These are phyloP conservation scores for Anabacerthia variegaticeps DNA, from an alignment of 2,797 vertebrate genomes.

Conservation along the genomic window DNA sequence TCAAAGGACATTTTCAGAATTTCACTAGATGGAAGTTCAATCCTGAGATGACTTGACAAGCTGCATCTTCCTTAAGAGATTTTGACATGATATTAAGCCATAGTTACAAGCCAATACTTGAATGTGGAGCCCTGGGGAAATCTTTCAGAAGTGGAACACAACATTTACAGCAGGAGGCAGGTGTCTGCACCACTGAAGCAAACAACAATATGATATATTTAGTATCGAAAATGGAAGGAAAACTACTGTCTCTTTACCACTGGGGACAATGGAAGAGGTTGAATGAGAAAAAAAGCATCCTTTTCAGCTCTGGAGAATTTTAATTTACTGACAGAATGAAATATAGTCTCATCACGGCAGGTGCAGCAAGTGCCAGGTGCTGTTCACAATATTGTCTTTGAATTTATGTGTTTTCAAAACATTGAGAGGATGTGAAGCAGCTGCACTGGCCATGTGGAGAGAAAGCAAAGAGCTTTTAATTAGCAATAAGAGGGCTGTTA, in stretches of 20 bases:
- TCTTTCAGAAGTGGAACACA: constrained; percentile 81
- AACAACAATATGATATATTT: constrained; percentile 88
- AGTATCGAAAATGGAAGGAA: constrained; percentile 86
- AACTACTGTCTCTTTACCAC: constrained; percentile 78
- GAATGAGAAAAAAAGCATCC: constrained; percentile 72
- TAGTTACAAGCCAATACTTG: constrained; percentile 89
- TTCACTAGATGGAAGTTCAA: constrained; percentile 74
- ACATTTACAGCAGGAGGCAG: constrained; percentile 85
- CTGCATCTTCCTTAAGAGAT: constrained; percentile 87
- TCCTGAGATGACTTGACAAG: constrained; percentile 81
- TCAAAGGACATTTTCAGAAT: constrained; percentile 81
- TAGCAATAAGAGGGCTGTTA: constrained; percentile 90
- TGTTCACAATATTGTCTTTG: constrained; percentile 83
- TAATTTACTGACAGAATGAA: constrained; percentile 92
- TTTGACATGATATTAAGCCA: constrained; percentile 90
- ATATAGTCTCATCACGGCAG: constrained; percentile 85
- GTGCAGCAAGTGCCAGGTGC: constrained; percentile 89
- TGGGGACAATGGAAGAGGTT: constrained; percentile 77
- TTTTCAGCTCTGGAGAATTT: constrained; percentile 84
- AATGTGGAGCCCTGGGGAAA: constrained; percentile 86
- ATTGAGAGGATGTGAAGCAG: constrained; percentile 80
- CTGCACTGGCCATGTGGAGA: constrained; percentile 87
- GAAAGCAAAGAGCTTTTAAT: constrained; percentile 97
- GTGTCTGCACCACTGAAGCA: constrained; percentile 84
- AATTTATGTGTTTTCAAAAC: constrained; percentile 89